phyloP scores from a whole-genome alignment of 2,113 vertebrate genomes.

The Tragelaphus strepsiceros region DNA sequence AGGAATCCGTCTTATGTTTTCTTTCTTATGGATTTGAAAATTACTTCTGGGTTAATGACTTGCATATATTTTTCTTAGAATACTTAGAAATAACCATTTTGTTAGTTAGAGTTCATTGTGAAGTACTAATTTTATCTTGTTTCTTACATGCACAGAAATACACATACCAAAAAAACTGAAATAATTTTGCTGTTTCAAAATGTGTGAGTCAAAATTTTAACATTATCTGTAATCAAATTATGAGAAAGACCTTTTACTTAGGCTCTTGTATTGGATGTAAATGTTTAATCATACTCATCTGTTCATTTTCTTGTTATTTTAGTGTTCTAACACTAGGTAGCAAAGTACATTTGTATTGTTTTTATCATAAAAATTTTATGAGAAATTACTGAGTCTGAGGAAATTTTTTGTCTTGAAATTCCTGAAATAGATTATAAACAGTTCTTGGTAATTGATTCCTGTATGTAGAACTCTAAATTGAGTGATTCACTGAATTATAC shows the following conservation, averaged over 20 bases:
- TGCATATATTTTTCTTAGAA: not conserved
- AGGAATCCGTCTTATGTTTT: not conserved
- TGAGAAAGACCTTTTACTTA: not conserved
- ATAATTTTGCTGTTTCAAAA: not conserved
- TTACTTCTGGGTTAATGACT: not conserved
- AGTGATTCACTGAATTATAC: conserved; percentile 45
- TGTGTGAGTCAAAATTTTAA: not conserved
- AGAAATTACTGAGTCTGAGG: conserved; percentile 30
- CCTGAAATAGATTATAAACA: conserved; percentile 54
- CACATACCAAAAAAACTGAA: not conserved
- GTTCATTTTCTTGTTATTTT: not conserved
- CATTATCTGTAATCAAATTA: not conserved
- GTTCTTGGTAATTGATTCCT: conserved; percentile 59
- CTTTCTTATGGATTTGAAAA: not conserved
- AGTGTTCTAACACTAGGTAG: not conserved
- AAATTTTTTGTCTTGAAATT: conserved; percentile 34
- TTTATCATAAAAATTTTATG: conserved; percentile 25
- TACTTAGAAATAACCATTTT: not conserved
- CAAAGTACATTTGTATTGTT: not conserved
- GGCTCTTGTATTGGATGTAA: not conserved
- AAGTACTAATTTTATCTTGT: not conserved
- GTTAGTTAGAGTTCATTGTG: not conserved
- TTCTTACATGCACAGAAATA: not conserved
- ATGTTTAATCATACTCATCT: not conserved
- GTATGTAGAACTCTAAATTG: conserved; percentile 42